Evolutionary conservation across 1,140 invertebrate genomes (phyloP).

Genomic region (Halesus radiatus): DNA sequence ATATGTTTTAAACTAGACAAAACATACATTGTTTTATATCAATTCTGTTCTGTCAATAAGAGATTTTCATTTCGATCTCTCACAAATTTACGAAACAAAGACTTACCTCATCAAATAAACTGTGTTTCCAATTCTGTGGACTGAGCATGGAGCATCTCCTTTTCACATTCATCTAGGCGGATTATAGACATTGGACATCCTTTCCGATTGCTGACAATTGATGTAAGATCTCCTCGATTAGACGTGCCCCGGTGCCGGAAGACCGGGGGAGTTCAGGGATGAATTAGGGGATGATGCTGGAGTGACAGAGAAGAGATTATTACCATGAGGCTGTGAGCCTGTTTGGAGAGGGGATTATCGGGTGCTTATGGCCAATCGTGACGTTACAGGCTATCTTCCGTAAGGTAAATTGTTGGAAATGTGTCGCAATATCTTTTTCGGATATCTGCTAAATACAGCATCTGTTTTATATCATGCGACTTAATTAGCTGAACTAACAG

Average conservation of each 20-base stretch:
- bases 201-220: conserved; percentile 39
- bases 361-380: conserved; percentile 1
- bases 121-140: background rate
- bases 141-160: background rate
- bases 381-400: background rate
- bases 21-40: too few species aligned
- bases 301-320: conserved; percentile 24
- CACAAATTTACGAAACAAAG: too few species aligned
- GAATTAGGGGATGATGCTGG: conserved; percentile 29
- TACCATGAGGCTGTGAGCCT: background rate
- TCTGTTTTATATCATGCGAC: too few species aligned
- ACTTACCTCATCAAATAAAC: too few species aligned
- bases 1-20: too few species aligned
- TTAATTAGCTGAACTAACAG: too few species aligned
- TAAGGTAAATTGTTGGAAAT: background rate
- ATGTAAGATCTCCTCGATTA: conserved; percentile 3
- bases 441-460: too few species aligned
- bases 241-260: background rate
- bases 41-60: too few species aligned
- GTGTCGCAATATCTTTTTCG: too few species aligned
- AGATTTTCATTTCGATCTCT: too few species aligned
- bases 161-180: background rate
- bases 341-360: conserved; percentile 1
- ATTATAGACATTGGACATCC: conserved; percentile 16
- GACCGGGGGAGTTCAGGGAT: background rate